Conservation (phyloP, 2,113 vertebrate genomes). For the Chaenocephalus aceratus region DNA sequence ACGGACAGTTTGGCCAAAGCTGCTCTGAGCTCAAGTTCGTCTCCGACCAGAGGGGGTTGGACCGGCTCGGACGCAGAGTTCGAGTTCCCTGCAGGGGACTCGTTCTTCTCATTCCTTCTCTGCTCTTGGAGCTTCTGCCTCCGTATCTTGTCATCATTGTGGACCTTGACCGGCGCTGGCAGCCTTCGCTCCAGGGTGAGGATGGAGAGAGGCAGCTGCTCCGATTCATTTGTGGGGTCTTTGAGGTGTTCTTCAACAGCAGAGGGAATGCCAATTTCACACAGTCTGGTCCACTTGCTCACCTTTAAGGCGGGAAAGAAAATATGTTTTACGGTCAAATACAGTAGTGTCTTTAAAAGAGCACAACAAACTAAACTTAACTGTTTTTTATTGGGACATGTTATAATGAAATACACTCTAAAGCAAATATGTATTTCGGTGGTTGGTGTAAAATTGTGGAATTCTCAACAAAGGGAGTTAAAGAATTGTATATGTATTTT, state of each 20-base stretch:
- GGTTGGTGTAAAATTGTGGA: no score
- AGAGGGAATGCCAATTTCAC: conserved; percentile 93
- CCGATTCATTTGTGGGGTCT: conserved; percentile 61
- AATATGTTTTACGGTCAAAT: not conserved
- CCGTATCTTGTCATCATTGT: conserved; percentile 97
- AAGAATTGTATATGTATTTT: no score
- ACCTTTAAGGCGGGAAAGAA: conserved; percentile 83
- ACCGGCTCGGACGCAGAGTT: not conserved
- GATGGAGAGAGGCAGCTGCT: conserved; percentile 86
- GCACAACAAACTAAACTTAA: not conserved
- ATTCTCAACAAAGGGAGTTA: no score
- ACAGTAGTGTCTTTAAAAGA: not conserved
- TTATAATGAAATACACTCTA: not conserved
- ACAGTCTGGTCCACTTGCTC: conserved; percentile 96
- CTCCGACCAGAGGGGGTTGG: conserved; percentile 37
- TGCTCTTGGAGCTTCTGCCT: conserved; percentile 91
- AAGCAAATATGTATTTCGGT: no score
- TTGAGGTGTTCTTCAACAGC: conserved; percentile 89
- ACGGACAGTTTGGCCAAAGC: conserved; percentile 89
- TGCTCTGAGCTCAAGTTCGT: conserved; percentile 85
- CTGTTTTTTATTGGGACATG: not conserved
- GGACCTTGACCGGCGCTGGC: conserved; percentile 92
- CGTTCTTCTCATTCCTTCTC: conserved; percentile 26
- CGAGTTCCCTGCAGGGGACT: conserved; percentile 16
- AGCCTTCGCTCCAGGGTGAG: conserved; percentile 90